A percentile compares a stretch with the other conserved stretches of the same genome.
These are phyloP conservation scores for Pilophorus perplexus DNA, from an alignment of 2,888 invertebrate species.

Conservation along the genomic window DNA sequence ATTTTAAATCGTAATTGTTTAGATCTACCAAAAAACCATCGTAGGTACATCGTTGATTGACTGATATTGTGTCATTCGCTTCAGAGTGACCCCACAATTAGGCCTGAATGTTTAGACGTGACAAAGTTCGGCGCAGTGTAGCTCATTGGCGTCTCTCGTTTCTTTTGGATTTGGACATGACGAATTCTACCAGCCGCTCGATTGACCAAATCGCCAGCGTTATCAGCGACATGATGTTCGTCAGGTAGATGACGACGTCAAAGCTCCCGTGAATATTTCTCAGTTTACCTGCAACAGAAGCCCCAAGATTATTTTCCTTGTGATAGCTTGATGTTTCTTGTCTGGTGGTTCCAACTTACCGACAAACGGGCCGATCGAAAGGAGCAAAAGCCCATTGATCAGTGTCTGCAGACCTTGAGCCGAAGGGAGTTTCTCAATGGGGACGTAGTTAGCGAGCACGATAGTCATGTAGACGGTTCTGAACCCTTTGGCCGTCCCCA, in stretches of 20 bases:
- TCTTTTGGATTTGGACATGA: constrained; percentile 8
- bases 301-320: too few species aligned
- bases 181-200: constrained; percentile 40
- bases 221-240: constrained; percentile 61
- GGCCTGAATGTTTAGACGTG: too few species aligned
- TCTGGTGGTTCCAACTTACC: constrained; percentile 58
- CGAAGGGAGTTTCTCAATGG: constrained; percentile 63
- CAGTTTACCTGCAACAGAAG: constrained; percentile 59
- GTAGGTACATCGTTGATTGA: too few species aligned
- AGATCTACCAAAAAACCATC: too few species aligned
- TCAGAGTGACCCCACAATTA: too few species aligned
- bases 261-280: constrained; percentile 63
- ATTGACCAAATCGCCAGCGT: constrained; percentile 61
- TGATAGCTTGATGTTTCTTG: too few species aligned
- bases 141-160: too few species aligned
- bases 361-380: constrained; percentile 62
- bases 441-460: constrained; percentile 67
- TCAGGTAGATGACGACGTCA: constrained; percentile 59
- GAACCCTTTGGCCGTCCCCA: constrained; percentile 68
- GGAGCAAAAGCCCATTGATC: constrained; percentile 62
- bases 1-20: too few species aligned
- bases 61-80: too few species aligned
- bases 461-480: constrained; percentile 67
- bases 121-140: too few species aligned
- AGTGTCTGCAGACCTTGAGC: constrained; percentile 71